Evolutionary conservation across 2,797 vertebrate species (phyloP), one percentile per base, ranked within the genome.

Genomic region (Myotis vivesi): DNA sequence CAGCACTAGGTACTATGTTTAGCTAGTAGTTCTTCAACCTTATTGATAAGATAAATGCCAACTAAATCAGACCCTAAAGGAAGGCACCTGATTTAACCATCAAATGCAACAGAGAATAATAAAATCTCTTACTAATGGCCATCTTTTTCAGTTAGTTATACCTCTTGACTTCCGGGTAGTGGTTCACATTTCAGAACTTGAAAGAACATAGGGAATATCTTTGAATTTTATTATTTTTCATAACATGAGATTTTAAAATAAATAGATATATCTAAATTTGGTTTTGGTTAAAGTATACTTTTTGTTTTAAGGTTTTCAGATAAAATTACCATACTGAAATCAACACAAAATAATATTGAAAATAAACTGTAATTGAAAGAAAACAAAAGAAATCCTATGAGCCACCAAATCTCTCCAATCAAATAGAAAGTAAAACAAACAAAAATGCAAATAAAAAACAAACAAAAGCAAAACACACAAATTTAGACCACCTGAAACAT

Each of bases 261-360:
- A 92, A 88, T 79, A 75, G 30, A 23, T 53, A 77, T 3, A 30
- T 28, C 16, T 89, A 87, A 72, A 57, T 95, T 85, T 81, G 10
- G 44, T 91, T 69, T 62, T 13, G 44, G 20, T 73, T 77, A 59
- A 62, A 81, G 44, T 80, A 1, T 22, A 20, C 30, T 72, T 93
- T 73, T 84, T 79, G 15, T 81, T 86, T 76, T 84, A 41, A 91
- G 57, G n/a, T 86, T 87, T 92, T 73, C 75, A 85, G 84, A 59
- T 51, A 87, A 82, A 93, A 94, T 41, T 91, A 12, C 25, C 66
- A 15, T 59, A 15, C n/a, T 55, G 22, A 79, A 79, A 79, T 15
- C 51, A 55, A 36, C 55, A 76, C 33, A 53, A 55, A 79, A 38
- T 79, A 79, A 79, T 79, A 55, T 79, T 79, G 13, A 79, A 79